These are phyloP conservation scores for Dinocampus coccinellae DNA, from an alignment of 2,888 invertebrate species.

Conservation along the genomic window DNA sequence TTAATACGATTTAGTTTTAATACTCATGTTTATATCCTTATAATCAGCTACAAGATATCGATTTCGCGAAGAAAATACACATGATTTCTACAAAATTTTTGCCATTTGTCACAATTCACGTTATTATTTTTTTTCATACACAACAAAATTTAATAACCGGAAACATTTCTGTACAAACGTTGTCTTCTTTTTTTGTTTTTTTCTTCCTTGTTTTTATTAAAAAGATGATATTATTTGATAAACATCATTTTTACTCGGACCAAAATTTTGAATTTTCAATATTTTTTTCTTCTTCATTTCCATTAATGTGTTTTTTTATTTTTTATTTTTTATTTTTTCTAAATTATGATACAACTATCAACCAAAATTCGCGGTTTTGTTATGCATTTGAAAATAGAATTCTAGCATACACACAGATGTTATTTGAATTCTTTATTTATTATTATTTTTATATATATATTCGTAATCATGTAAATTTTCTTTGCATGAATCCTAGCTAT, in stretches of 20 bases:
- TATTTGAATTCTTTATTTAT: constrained; percentile 27
- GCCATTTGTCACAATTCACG: constrained; percentile 5
- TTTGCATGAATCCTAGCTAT: constrained; percentile 64
- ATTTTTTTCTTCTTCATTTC: constrained; percentile 42
- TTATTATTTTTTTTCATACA: constrained; percentile 40
- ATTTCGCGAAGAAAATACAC: constrained; percentile 68
- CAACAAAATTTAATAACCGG: constrained; percentile 70
- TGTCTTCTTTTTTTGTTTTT: constrained; percentile 53
- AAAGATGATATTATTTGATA: constrained; percentile 60
- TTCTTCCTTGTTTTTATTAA: constrained; percentile 55
- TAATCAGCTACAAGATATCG: constrained; percentile 59
- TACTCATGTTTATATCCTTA: constrained; percentile 63
- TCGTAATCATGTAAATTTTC: constrained; percentile 64
- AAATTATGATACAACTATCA: constrained; percentile 45
- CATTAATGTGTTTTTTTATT: constrained; percentile 32
- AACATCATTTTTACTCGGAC: constrained; percentile 51
- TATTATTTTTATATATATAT: constrained; percentile 57
- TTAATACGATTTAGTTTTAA: constrained; percentile 66
- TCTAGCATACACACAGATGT: constrained; percentile 43
- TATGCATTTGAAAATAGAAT: constrained; percentile 56
- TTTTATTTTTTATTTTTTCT: constrained; percentile 42
- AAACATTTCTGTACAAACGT: constrained; percentile 69
- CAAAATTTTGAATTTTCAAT: constrained; percentile 69
- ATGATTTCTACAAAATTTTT: constrained; percentile 58
- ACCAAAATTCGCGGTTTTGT: constrained; percentile 59